Conservation (phyloP, 2,797 vertebrate species). For the Spatula versicolor region DNA sequence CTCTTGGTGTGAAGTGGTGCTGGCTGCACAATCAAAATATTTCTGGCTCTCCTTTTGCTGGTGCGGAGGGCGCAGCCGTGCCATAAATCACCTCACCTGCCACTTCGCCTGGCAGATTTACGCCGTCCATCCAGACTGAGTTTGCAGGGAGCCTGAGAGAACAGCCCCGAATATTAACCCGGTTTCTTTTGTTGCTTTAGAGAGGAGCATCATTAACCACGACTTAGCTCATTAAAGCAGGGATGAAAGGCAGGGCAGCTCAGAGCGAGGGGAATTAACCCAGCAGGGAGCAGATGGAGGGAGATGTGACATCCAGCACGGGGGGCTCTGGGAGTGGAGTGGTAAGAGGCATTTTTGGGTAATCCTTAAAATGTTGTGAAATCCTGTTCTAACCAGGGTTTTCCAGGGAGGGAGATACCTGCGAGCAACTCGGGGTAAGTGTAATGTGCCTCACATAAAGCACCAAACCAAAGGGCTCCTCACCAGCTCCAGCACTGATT, state of each 20-base stretch:
- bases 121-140: not conserved
- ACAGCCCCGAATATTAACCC: not conserved
- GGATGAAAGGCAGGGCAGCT: slow-evolving; percentile 38
- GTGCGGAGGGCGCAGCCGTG: not conserved
- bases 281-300: not conserved
- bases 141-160: not conserved
- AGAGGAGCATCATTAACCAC: not conserved
- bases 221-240: not conserved
- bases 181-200: not conserved
- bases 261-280: not conserved
- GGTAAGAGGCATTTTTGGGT: not conserved
- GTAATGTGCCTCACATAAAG: rapidly evolving
- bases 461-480: not conserved
- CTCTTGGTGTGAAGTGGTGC: not conserved
- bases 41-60: not conserved
- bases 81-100: not conserved
- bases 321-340: not conserved
- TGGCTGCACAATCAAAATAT: not conserved
- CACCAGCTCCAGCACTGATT: not conserved
- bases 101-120: not conserved
- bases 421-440: not conserved
- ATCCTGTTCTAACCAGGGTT: not conserved
- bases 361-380: not conserved
- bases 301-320: not conserved
- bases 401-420: not conserved